Conservation (phyloP, 2,113 vertebrate species). For the Tauraco erythrolophus region DNA sequence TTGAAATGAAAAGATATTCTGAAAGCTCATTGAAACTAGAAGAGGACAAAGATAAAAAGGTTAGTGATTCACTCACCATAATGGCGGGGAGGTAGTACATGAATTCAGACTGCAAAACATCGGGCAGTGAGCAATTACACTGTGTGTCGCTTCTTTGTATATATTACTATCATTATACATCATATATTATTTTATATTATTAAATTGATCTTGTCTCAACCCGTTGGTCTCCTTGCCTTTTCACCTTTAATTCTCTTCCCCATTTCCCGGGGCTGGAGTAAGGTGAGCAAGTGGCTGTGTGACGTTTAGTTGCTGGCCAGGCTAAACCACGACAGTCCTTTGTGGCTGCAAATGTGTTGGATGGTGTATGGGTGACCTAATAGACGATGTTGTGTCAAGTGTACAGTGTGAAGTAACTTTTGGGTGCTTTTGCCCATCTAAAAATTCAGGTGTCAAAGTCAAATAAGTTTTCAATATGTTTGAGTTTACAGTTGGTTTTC, state of each 20-base stretch:
- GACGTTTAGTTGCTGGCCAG: too few relatives aligned
- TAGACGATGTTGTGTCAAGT: not conserved
- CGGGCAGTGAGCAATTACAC: too few relatives aligned
- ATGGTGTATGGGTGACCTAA: not conserved
- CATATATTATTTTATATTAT: too few relatives aligned
- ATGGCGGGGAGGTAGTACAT: not conserved
- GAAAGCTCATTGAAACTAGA: slow-evolving; percentile 88
- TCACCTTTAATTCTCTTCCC: too few relatives aligned
- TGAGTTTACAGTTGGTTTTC: not conserved
- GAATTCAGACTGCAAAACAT: not conserved
- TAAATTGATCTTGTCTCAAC: too few relatives aligned
- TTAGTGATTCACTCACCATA: slow-evolving; percentile 37
- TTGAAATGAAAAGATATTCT: slow-evolving; percentile 86
- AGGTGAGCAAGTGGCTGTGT: too few relatives aligned
- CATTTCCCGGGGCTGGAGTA: too few relatives aligned
- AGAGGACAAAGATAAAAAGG: slow-evolving; percentile 96
- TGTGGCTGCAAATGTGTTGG: not conserved
- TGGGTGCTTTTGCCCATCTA: not conserved
- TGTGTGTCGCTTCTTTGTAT: too few relatives aligned
- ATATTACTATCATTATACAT: too few relatives aligned
- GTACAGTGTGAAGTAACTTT: not conserved
- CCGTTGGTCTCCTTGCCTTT: too few relatives aligned
- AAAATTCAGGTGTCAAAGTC: not conserved
- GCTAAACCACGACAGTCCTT: too few relatives aligned
- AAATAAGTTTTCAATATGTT: not conserved